Percentiles rank a stretch among this genome's conserved stretches.
phyloP scores from a whole-genome alignment of 2,888 invertebrate species.

The Acleris cristana region DNA sequence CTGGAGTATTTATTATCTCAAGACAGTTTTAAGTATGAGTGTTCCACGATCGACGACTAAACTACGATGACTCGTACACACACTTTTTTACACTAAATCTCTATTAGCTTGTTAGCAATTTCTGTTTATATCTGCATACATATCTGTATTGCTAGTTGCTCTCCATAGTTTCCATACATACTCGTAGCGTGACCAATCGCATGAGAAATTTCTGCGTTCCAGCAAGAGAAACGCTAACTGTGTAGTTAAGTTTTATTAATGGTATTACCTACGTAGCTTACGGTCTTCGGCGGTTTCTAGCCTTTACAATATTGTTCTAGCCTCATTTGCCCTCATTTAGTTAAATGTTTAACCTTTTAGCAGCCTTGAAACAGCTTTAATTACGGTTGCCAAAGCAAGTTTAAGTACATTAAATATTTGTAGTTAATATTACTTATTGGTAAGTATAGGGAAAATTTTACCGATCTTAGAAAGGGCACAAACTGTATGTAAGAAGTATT shows the following conservation, averaged over 20 bases:
- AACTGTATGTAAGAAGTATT: too few species aligned
- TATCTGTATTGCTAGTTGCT: conserved; percentile 42
- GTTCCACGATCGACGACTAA: background rate
- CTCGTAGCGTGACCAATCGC: conserved; percentile 59
- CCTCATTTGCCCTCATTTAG: conserved; percentile 15
- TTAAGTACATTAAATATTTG: conserved; percentile 3
- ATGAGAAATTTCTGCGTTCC: conserved; percentile 61
- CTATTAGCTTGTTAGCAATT: conserved; percentile 10
- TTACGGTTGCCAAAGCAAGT: conserved; percentile 10
- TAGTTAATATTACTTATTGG: background rate
- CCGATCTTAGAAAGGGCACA: too few species aligned
- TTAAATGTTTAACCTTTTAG: conserved; percentile 14
- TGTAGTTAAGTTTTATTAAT: conserved; percentile 37
- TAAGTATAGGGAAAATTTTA: too few species aligned
- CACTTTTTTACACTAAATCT: background rate
- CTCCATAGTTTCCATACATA: conserved; percentile 55
- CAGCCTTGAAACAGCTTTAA: conserved; percentile 19
- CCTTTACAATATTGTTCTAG: conserved; percentile 23
- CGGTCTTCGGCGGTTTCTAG: conserved; percentile 9
- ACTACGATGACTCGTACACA: too few species aligned
- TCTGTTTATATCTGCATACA: conserved; percentile 5
- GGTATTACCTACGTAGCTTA: conserved; percentile 25
- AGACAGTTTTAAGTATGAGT: too few species aligned
- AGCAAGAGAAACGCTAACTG: conserved; percentile 57
- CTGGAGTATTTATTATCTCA: too few species aligned